Percentiles rank a stretch among this genome's conserved stretches.
These are phyloP conservation scores for Toxostoma redivivum DNA, from an alignment of 2,113 vertebrate genomes.

Conservation along the genomic window DNA sequence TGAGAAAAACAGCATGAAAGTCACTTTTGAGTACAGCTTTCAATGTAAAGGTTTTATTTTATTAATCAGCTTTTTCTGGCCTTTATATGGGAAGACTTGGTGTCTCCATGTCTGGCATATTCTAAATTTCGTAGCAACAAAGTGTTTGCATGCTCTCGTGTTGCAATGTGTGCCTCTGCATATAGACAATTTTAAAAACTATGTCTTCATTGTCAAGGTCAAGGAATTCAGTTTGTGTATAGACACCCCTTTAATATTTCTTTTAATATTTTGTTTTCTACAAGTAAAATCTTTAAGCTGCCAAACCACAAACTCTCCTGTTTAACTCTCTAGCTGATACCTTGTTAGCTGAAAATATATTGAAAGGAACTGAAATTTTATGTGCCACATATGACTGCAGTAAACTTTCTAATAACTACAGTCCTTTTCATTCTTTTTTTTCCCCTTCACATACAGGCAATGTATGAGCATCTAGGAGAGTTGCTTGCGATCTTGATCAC, in stretches of 20 bases:
- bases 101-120: neutral
- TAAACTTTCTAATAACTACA: neutral
- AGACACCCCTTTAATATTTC: neutral
- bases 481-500: slow-evolving; percentile 89
- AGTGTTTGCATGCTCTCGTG: neutral
- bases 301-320: neutral
- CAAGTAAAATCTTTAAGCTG: neutral
- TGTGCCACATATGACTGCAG: neutral
- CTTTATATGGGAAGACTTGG: neutral
- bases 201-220: neutral
- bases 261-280: neutral
- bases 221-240: neutral
- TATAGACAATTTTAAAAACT: neutral
- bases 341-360: neutral
- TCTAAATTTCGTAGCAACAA: neutral
- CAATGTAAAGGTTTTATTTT: neutral
- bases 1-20: neutral
- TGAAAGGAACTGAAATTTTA: neutral
- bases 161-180: neutral
- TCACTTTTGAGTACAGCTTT: neutral
- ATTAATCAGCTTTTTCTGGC: neutral
- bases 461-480: slow-evolving; percentile 95
- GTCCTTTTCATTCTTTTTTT: neutral
- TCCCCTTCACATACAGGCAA: slow-evolving; percentile 71
- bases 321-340: neutral